Base-by-base conservation (phyloP, 2,888 invertebrate species). In the Cremastinae sp. region DNA sequence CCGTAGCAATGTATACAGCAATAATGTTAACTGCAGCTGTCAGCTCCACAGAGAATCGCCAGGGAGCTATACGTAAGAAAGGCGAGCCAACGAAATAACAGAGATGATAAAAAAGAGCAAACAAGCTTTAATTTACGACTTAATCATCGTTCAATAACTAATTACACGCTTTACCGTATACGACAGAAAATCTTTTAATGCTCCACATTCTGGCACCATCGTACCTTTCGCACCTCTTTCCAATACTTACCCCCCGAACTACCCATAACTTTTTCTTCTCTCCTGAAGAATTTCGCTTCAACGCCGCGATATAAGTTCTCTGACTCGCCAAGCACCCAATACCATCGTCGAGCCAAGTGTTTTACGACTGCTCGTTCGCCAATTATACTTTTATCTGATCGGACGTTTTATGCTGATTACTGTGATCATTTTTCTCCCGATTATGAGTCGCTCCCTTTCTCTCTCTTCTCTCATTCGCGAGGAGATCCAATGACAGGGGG, bases 111-210 rank as follows among this genome's bases (percentile, higher is more conserved):
- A 18, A 72, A 68, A 71, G 51, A 71, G 76, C 71, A 75, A 79
- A 79, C 76, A 78, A 80, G 76, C 78, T 47, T 73, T 80, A 79
- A 80, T 81, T 81, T 81, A 80, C 75, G 78, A 62, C 80, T 81
- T 79, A 80, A 81, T 81, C 79, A 78, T 79, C 77, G 69, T 76
- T 78, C 78, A 79, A 79, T 81, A 79, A 80, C 81, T 81, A 80
- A 81, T 81, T 81, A 80, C 71, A 71, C 72, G 75, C 59, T 80
- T 78, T 78, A 78, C 79, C 74, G 75, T 71, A n/a, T n/a, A 28
- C 28, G 62, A 71, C 75, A 61, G 53, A 34, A 51, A 69, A 71
- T 68, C 69, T 74, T 75, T 80, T 79, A 75, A 71, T 75, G 66
- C 61, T 72, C 64, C 49, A 64, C 71, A 75, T 81, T 81, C 73